Evolutionary conservation across 2,113 vertebrate species (phyloP).

Genomic region (Clupea harengus): DNA sequence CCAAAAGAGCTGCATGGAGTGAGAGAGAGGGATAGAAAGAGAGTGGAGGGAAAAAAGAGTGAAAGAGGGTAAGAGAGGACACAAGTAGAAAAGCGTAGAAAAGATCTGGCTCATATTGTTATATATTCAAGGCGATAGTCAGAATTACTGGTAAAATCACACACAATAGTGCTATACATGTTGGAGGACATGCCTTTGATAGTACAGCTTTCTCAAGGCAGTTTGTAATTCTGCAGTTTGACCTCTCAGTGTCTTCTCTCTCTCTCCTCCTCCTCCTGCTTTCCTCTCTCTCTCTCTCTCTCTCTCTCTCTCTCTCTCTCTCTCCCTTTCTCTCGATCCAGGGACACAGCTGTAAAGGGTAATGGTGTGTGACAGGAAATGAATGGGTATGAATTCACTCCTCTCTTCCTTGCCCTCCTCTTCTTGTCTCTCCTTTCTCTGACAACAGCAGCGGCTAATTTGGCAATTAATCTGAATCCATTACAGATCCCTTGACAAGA

Average conservation of each 20-base stretch:
- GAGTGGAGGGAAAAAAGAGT: background rate
- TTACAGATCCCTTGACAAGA: conserved; percentile 52
- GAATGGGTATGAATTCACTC: conserved; percentile 38
- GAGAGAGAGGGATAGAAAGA: background rate
- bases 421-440: conserved; percentile 34
- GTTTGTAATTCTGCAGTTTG: background rate
- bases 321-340: conserved; percentile 31
- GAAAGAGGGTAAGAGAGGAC: background rate
- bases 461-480: conserved; percentile 60
- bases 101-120: background rate
- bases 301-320: conserved; percentile 17
- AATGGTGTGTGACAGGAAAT: conserved; percentile 46
- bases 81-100: background rate
- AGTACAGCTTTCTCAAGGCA: background rate
- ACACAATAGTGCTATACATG: background rate
- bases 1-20: background rate
- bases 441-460: conserved; percentile 55
- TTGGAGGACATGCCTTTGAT: background rate
- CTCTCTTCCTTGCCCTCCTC: conserved; percentile 12
- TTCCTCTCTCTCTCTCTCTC: conserved; percentile 32
- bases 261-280: conserved; percentile 5
- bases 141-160: background rate
- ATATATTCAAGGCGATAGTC: background rate
- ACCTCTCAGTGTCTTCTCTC: background rate
- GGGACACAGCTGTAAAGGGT: conserved; percentile 46